Conservation (phyloP, 2,113 vertebrate species). For the Ranitomeya imitator region DNA sequence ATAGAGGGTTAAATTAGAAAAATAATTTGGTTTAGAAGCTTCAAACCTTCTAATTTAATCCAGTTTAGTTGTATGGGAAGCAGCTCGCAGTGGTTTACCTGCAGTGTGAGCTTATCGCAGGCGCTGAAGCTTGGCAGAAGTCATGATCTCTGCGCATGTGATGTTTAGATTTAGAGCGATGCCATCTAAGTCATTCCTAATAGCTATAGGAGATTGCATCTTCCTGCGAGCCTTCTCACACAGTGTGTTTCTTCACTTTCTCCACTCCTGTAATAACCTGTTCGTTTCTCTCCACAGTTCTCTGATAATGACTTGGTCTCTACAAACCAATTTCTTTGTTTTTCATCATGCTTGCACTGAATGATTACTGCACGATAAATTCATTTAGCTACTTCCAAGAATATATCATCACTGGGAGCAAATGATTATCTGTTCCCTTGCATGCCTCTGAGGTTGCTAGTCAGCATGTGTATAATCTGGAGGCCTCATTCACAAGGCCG, state of each 20-base stretch:
- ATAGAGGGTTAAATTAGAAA: background rate
- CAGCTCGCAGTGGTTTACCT: background rate
- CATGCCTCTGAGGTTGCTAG: slow-evolving; percentile 42
- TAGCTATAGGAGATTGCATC: slow-evolving; percentile 49
- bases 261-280: slow-evolving; percentile 50
- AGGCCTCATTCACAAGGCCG: slow-evolving; percentile 8
- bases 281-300: slow-evolving; percentile 47
- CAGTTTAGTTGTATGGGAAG: background rate
- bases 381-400: slow-evolving; percentile 55
- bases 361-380: slow-evolving; percentile 52
- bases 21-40: background rate
- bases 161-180: slow-evolving; percentile 11
- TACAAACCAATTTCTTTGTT: slow-evolving; percentile 50
- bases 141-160: slow-evolving; percentile 10
- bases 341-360: slow-evolving; percentile 49
- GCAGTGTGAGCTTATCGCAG: background rate
- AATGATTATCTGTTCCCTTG: slow-evolving; percentile 41
- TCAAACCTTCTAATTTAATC: background rate
- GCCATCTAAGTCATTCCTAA: slow-evolving; percentile 10
- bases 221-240: slow-evolving; percentile 5
- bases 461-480: slow-evolving; percentile 39
- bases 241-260: slow-evolving; percentile 12
- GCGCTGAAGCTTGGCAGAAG: slow-evolving; percentile 5
- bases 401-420: slow-evolving; percentile 55
- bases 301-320: slow-evolving; percentile 52